A percentile compares a stretch with the other conserved stretches of the same genome.
phyloP scores from a whole-genome alignment of 2,797 vertebrate genomes.

The Chaunax sp. region DNA sequence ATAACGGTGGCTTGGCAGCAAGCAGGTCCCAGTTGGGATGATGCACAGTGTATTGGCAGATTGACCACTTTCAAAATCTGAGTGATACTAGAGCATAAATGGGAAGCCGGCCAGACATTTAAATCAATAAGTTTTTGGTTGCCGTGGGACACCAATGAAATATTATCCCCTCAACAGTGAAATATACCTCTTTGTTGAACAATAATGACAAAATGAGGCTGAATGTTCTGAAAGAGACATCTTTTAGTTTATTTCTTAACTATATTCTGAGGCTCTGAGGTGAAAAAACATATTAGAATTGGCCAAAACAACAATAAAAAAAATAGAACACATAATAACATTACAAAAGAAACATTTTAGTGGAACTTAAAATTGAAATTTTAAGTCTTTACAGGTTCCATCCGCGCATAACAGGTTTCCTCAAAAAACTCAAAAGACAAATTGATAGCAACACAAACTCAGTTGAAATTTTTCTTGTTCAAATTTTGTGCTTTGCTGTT shows the following conservation, averaged over 20 bases:
- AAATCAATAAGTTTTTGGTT: slow-evolving; percentile 73
- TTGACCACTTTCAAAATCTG: slow-evolving; percentile 26
- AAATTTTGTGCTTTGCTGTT: not conserved
- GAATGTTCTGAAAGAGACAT: slow-evolving; percentile 1
- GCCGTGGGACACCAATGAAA: slow-evolving; percentile 30
- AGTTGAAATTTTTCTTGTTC: not conserved
- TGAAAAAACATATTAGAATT: not conserved
- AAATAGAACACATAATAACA: not conserved
- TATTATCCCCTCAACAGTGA: slow-evolving; percentile 38
- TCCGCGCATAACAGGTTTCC: too few species aligned
- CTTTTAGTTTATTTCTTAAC: not conserved
- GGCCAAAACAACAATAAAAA: not conserved
- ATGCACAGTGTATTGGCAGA: slow-evolving; percentile 51
- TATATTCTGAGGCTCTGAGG: not conserved
- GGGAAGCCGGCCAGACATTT: slow-evolving; percentile 56
- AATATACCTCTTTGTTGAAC: slow-evolving; percentile 8
- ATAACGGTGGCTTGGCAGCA: slow-evolving; percentile 46
- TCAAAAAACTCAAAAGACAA: too few species aligned
- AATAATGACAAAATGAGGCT: slow-evolving; percentile 24
- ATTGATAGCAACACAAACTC: too few species aligned
- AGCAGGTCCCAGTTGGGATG: slow-evolving; percentile 14
- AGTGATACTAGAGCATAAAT: not conserved
- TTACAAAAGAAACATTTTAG: too few species aligned
- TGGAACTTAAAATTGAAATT: too few species aligned
- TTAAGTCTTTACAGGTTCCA: too few species aligned